A percentile compares a stretch with the other conserved stretches of the same genome.
phyloP scores from a whole-genome alignment of 2,113 vertebrate species.

The Salvelinus namaycush region DNA sequence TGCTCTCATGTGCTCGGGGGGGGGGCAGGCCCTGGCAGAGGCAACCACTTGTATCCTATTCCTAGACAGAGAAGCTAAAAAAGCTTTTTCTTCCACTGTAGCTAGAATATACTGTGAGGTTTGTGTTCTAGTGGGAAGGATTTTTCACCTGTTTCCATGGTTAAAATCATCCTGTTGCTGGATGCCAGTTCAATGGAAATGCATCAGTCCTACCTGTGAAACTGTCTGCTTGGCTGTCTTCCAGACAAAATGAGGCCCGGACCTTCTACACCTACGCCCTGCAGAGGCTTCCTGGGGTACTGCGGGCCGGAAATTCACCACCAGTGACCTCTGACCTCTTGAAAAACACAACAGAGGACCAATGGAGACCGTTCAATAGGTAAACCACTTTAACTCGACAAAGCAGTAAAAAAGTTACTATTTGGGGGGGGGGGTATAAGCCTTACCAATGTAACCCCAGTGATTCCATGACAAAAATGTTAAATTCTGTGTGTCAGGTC shows the following conservation, averaged over 20 bases:
- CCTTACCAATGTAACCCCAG: not conserved
- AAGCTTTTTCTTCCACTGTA: too few relatives aligned
- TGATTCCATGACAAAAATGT: too few relatives aligned
- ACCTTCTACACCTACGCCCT: slow-evolving; percentile 83
- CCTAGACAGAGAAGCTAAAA: too few relatives aligned
- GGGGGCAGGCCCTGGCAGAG: too few relatives aligned
- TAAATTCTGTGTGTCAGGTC: slow-evolving; percentile 63
- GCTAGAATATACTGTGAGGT: too few relatives aligned
- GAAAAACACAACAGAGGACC: slow-evolving; percentile 1
- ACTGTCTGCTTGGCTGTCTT: slow-evolving; percentile 21
- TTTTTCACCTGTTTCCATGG: not conserved
- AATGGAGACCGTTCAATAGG: slow-evolving; percentile 77
- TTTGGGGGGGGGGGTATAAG: not conserved
- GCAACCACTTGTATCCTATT: too few relatives aligned
- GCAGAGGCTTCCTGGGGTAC: slow-evolving; percentile 74
- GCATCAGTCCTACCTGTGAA: not conserved
- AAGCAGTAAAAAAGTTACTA: not conserved
- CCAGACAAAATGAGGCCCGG: slow-evolving; percentile 79
- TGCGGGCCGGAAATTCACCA: slow-evolving; percentile 63
- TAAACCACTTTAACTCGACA: slow-evolving; percentile 46
- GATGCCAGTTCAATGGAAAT: not conserved
- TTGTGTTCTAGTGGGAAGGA: too few relatives aligned
- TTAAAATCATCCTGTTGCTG: not conserved
- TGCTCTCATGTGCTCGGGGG: slow-evolving; percentile 6
- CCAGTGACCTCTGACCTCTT: accelerated